Evolutionary conservation across 1,140 invertebrate species (phyloP), one percentile per base, ranked within the genome.

Genomic region (Heterodera carotae): DNA sequence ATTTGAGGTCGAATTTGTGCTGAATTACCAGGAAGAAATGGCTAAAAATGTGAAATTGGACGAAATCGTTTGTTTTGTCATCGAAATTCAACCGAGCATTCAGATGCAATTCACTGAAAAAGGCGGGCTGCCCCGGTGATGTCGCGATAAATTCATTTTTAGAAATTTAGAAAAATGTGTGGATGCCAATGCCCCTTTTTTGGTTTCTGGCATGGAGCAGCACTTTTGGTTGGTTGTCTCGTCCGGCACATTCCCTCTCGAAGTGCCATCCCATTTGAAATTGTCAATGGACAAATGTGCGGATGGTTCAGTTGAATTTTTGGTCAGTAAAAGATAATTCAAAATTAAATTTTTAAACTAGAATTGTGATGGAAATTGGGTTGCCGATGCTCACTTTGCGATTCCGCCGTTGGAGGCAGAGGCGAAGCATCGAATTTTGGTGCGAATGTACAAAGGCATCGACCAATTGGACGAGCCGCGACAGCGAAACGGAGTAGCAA

Each of bases 121-220:
- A 18, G 36, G 62, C 53, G 43, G n/a, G n/a, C n/a, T n/a, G n/a
- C n/a, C n/a, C n/a, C n/a, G n/a, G n/a, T n/a, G n/a, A n/a, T n/a
- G n/a, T n/a, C n/a, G n/a, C n/a, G n/a, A n/a, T n/a, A n/a, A n/a
- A n/a, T n/a, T 29, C 53, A 4, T 27, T 66, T 36, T 69, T 43
- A 5, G 27, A 15, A 31, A 53, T 68, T 18, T 73, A 25, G 36
- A 72, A 29, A 31, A 64, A 31, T 2, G 27, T 31, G 62, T 33
- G 22, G 39, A 12, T 43, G 39, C 66, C 62, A 10, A 36, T 18
- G 25, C 12, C 48, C 10, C 60, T 34, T 25, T 22, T 15, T 77
- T 76, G 22, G 69, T 75, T 2, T 82, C 81, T 59, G 83, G 83
- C 53, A 72, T 84, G 8, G 74, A 74, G 1, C 83, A 84, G 69